A percentile compares a stretch with the other conserved stretches of the same genome.
Evolutionary conservation across 1,140 invertebrate species (phyloP).

Genomic region (Drosophila nannoptera): DNA sequence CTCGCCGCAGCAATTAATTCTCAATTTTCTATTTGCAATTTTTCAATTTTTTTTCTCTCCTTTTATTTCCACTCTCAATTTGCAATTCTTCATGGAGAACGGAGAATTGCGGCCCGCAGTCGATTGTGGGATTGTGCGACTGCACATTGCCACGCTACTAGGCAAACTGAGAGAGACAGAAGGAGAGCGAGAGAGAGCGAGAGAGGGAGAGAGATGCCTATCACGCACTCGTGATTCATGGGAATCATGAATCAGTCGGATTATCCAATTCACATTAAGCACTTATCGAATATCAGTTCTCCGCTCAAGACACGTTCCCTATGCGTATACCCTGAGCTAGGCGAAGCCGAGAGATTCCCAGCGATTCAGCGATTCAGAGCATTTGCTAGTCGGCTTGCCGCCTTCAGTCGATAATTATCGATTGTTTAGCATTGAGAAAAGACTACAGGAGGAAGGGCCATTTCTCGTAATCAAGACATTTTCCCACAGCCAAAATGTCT

Average conservation of each 20-base stretch:
- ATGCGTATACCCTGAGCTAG: background rate
- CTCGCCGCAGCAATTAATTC: background rate
- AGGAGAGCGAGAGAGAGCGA: background rate
- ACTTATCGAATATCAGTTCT: conserved; percentile 1
- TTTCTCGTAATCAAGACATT: no score
- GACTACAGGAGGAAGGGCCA: no score
- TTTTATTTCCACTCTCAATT: background rate
- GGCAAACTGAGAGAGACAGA: conserved; percentile 1
- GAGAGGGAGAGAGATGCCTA: background rate
- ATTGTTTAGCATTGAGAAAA: background rate
- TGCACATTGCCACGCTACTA: background rate
- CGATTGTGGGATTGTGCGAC: background rate
- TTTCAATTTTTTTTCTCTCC: background rate
- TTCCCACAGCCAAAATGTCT: no score
- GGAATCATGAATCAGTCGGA: conserved; percentile 17
- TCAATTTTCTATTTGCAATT: background rate
- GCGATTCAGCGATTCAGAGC: background rate
- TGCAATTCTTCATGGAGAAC: background rate
- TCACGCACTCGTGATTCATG: conserved; percentile 22
- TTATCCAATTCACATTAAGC: background rate
- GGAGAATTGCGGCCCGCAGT: background rate
- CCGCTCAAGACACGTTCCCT: background rate
- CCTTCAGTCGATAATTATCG: background rate
- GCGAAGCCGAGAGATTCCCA: no score
- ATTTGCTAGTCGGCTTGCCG: background rate